Conservation (phyloP, 2,797 vertebrate genomes). For the Molossus alvarezi region DNA sequence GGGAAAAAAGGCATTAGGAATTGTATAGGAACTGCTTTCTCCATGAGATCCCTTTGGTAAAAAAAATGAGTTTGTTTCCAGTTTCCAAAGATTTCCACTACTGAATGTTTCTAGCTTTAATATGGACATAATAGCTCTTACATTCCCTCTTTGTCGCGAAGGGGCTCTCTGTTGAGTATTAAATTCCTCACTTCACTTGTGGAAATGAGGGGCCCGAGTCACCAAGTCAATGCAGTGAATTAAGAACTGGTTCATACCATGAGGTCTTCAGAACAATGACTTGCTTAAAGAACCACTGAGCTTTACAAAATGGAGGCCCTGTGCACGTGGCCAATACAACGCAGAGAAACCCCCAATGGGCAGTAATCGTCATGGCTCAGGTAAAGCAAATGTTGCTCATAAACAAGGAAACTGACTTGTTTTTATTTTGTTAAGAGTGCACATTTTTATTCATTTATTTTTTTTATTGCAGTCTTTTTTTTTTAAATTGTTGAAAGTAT, state of each 20-base stretch:
- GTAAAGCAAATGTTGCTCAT: slow-evolving; percentile 1
- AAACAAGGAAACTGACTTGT: background rate
- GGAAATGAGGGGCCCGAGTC: slow-evolving; percentile 54
- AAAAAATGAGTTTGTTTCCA: slow-evolving; percentile 60
- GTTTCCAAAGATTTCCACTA: slow-evolving; percentile 59
- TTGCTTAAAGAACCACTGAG: slow-evolving; percentile 66
- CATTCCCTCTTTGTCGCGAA: slow-evolving; percentile 59
- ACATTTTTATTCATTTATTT: background rate
- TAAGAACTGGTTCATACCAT: slow-evolving; percentile 37
- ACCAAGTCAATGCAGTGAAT: slow-evolving; percentile 60
- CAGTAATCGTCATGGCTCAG: background rate
- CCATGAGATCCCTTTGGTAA: slow-evolving; percentile 40
- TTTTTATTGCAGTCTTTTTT: too few species aligned
- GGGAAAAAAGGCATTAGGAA: background rate
- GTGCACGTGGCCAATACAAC: slow-evolving; percentile 43
- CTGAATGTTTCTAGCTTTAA: slow-evolving; percentile 34
- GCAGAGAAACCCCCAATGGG: background rate
- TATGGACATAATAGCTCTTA: background rate
- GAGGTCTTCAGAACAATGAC: slow-evolving; percentile 65
- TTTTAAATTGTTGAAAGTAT: too few species aligned
- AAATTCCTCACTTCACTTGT: slow-evolving; percentile 67
- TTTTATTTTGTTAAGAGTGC: slow-evolving; percentile 28
- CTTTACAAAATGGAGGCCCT: slow-evolving; percentile 58
- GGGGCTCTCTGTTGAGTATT: slow-evolving; percentile 24
- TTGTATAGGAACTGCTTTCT: slow-evolving; percentile 27